Evolutionary conservation across 2,113 vertebrate species (phyloP), one percentile per base, ranked within the genome.

Genomic region (Clupea harengus): DNA sequence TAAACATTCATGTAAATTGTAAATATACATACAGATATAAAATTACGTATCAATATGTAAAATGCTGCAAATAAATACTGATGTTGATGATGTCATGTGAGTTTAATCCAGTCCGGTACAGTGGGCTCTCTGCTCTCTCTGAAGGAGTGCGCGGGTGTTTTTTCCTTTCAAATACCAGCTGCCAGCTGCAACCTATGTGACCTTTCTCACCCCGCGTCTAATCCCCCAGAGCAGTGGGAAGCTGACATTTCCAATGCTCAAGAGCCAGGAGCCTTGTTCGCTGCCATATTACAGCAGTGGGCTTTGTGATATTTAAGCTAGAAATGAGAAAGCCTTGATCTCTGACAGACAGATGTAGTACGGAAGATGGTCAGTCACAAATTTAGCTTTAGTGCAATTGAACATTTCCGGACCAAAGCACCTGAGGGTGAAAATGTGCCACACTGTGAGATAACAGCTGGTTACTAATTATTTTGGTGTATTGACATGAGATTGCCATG

Each of bases 281-380:
- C 84, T 45, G 57, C 50, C 83, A 83, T 85, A 87, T 86, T 75
- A 86, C 83, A 87, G 83, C 83, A 46, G 67, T 32, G 81, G 83
- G 82, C 83, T 88, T 87, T 85, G 87, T 89, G 88, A 89, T 91
- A 91, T 91, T 91, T 89, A 84, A 80, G 78, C 84, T 82, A 67
- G 67, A 87, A 86, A 86, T 86, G 88, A 87, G 87, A 86, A 84
- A 17, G 57, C 60, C 75, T 49, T 88, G 85, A 87, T 89, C 87
- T 89, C 54, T 83, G 86, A 84, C 86, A 89, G 84, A 88, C 85
- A 84, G 72, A 39, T 15, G 28, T 78, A 32, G 28, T 39, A 2
- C 0, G 28, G 32, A 39, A 78, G 72, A 78, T 32, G 25, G 28
- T 60, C 54, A 22, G 64, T 28, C 64, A 28, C 10, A 72, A 7